phyloP scores from a whole-genome alignment of 2,113 vertebrate species.

The Corynorhinus townsendii region DNA sequence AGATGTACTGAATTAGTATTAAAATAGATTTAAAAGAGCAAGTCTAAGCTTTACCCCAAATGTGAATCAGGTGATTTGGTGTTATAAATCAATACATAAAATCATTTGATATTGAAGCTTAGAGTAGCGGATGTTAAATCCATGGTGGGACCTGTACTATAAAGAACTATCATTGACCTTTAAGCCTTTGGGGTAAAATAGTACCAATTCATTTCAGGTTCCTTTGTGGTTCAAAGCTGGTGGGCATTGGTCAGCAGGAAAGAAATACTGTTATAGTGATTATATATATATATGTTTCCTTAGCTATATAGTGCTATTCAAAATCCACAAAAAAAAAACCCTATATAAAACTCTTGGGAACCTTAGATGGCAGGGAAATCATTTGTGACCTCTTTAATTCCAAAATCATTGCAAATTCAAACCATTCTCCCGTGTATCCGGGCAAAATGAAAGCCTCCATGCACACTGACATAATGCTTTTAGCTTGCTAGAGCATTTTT shows the following conservation, averaged over 20 bases:
- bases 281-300: not conserved
- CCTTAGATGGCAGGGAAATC: not conserved
- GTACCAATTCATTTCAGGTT: not conserved
- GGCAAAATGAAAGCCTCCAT: not conserved
- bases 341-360: not conserved
- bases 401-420: not conserved
- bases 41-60: not conserved
- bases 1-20: not conserved
- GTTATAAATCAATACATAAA: not conserved
- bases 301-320: not conserved
- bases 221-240: not conserved
- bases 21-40: not conserved
- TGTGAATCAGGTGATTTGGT: not conserved
- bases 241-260: not conserved
- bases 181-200: not conserved
- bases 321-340: not conserved
- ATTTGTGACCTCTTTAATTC: not conserved
- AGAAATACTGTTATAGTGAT: not conserved
- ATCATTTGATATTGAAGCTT: not conserved
- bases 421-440: not conserved
- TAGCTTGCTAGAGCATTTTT: not conserved
- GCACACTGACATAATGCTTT: not conserved
- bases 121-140: not conserved
- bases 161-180: not conserved
- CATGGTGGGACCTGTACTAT: not conserved